A percentile compares a stretch with the other conserved stretches of the same genome.
Conservation (phyloP, 2,113 vertebrate genomes). For the Phyllostomus discolor region DNA sequence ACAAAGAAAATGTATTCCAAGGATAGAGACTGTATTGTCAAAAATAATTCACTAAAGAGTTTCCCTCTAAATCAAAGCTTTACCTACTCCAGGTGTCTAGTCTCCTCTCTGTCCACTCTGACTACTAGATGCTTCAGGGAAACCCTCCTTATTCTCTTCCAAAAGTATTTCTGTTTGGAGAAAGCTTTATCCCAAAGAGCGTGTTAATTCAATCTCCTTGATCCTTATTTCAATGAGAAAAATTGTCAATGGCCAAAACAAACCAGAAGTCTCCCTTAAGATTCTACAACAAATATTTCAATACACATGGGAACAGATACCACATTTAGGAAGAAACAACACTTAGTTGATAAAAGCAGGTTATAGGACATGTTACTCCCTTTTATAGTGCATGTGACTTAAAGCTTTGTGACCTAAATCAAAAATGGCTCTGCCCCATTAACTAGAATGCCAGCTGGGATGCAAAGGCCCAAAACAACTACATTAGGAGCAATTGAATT, state of each 20-base stretch:
- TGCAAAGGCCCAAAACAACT: neutral
- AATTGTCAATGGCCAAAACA: neutral
- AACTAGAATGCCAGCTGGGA: neutral
- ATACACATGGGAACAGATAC: neutral
- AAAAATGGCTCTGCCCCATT: neutral
- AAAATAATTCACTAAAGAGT: neutral
- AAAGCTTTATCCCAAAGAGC: neutral
- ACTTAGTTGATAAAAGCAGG: neutral
- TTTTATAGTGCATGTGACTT: neutral
- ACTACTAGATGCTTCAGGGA: neutral
- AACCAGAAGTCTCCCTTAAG: neutral
- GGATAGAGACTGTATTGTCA: neutral
- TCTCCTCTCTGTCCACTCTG: neutral
- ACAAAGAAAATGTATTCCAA: conserved; percentile 7
- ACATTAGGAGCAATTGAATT: neutral
- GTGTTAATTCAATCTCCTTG: neutral
- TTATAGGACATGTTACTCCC: neutral
- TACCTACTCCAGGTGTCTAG: neutral
- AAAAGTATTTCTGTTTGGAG: neutral
- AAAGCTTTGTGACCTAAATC: neutral
- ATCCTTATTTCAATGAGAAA: neutral
- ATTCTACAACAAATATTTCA: neutral
- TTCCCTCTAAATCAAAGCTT: neutral
- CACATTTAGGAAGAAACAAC: neutral
- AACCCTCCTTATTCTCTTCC: neutral